Percentiles rank a stretch among this genome's conserved stretches.
Evolutionary conservation across 1,140 invertebrate species (phyloP).

Genomic region (Araneus ventricosus): DNA sequence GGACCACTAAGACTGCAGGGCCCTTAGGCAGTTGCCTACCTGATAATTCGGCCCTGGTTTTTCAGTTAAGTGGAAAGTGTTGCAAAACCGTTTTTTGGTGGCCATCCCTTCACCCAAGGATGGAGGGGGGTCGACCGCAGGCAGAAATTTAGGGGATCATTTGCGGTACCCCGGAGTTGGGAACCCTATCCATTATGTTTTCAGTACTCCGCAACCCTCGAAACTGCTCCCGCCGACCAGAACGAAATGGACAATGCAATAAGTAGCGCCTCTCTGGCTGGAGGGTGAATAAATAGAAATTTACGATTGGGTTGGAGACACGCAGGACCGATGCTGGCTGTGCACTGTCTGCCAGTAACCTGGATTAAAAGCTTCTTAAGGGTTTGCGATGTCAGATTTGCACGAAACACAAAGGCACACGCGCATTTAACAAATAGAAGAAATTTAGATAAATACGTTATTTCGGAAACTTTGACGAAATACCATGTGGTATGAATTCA

Average conservation of each 20-base stretch:
- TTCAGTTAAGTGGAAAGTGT: neutral
- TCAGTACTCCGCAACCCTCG: neutral
- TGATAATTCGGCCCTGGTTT: too few relatives aligned
- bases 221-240: slow-evolving; percentile 12
- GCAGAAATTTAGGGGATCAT: slow-evolving; percentile 64
- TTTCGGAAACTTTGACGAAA: too few relatives aligned
- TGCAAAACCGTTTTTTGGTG: neutral
- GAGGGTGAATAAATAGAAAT: neutral
- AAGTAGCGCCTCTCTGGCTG: slow-evolving; percentile 51
- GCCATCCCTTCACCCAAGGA: neutral
- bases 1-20: too few relatives aligned
- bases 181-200: slow-evolving; percentile 35
- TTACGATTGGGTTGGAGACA: neutral
- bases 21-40: too few relatives aligned
- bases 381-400: too few relatives aligned
- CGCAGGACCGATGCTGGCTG: too few relatives aligned
- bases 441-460: too few relatives aligned
- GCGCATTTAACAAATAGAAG: too few relatives aligned
- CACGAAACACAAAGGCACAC: too few relatives aligned
- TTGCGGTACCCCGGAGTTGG: slow-evolving; percentile 3
- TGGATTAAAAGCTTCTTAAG: too few relatives aligned
- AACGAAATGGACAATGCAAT: slow-evolving; percentile 34
- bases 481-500: too few relatives aligned
- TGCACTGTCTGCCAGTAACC: too few relatives aligned
- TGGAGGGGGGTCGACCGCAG: neutral